Evolutionary conservation across 2,797 vertebrate species (phyloP), one percentile per base, ranked within the genome.

Genomic region (Sciurus carolinensis): DNA sequence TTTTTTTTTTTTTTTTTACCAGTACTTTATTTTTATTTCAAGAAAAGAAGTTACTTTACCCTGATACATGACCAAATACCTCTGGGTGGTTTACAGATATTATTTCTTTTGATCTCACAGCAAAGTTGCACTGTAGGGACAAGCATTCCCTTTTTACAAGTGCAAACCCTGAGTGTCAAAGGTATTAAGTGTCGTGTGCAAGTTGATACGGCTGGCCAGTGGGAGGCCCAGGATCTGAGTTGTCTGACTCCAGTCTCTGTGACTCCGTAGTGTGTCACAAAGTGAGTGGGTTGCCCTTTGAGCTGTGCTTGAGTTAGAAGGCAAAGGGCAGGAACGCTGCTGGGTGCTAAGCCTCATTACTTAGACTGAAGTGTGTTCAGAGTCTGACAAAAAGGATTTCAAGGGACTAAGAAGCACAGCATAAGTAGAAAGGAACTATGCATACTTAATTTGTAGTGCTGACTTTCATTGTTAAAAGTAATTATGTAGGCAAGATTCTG

Each of bases 391-490:
- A n/a, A 26, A 87, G 28, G 39, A 69, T 11, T 20, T 1, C 15
- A 8, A 50, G 36, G 13, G 2, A 52, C 15, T 20, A 18, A 66
- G 20, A 93, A 62, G 9, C 17, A 72, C 24, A 13, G 28, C 42
- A 64, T 0, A 14, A 18, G 4, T 20, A 4, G 26, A 82, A 83
- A 59, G 30, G 6, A 89, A 73, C 33, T 54, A 14, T 66, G 12
- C 69, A 17, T 24, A 33, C 5, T 85, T 62, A 59, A 57, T 44
- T 73, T 73, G 42, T 22, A 30, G 36, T 4, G 17, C 20, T 75
- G 36, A 80, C 14, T 62, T 79, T 20, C 84, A 64, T 36, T 50
- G 28, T 92, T 83, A 66, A 84, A 95, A 83, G 42, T n/a, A 62
- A 20, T 20, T 57, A 14, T 73, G 5, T 20, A 62, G 7, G 54